Conservation (phyloP, 1,140 invertebrate species). For the Diabrotica virgifera region DNA sequence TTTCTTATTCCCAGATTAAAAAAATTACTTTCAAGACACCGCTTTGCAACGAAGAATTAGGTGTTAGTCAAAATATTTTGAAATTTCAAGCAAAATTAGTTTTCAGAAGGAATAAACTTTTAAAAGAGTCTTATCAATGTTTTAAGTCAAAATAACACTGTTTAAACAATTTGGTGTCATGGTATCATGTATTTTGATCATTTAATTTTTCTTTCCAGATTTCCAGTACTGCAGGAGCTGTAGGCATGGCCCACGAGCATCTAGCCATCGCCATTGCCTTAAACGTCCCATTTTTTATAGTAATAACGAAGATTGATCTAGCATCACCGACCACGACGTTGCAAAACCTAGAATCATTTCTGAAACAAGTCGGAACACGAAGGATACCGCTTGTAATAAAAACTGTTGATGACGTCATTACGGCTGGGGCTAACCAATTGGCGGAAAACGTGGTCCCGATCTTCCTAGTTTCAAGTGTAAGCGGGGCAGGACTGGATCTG, state of each 20-base stretch:
- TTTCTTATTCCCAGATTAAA: too few relatives aligned
- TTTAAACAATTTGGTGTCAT: too few relatives aligned
- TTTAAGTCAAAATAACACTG: too few relatives aligned
- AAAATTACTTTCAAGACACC: too few relatives aligned
- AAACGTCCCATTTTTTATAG: constrained; percentile 85
- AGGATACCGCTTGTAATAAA: constrained; percentile 64
- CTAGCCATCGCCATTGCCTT: constrained; percentile 78
- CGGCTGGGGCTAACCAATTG: constrained; percentile 61
- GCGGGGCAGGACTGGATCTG: constrained; percentile 77
- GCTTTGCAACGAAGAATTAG: too few relatives aligned
- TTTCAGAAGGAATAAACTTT: too few relatives aligned
- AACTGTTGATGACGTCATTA: constrained; percentile 70
- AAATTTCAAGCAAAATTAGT: too few relatives aligned
- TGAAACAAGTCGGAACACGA: constrained; percentile 55
- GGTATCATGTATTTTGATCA: too few relatives aligned
- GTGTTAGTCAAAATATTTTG: too few relatives aligned
- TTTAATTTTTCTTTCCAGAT: constrained; percentile 50
- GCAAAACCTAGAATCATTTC: constrained; percentile 60
- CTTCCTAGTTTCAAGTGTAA: constrained; percentile 94
- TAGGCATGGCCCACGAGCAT: constrained; percentile 77
- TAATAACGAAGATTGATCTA: constrained; percentile 87
- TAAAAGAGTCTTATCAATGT: too few relatives aligned
- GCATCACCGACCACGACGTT: constrained; percentile 60
- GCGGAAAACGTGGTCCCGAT: constrained; percentile 76
- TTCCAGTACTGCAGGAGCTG: constrained; percentile 61